Evolutionary conservation across 2,888 invertebrate genomes (phyloP).

Genomic region (Dolichopus griseipennis): DNA sequence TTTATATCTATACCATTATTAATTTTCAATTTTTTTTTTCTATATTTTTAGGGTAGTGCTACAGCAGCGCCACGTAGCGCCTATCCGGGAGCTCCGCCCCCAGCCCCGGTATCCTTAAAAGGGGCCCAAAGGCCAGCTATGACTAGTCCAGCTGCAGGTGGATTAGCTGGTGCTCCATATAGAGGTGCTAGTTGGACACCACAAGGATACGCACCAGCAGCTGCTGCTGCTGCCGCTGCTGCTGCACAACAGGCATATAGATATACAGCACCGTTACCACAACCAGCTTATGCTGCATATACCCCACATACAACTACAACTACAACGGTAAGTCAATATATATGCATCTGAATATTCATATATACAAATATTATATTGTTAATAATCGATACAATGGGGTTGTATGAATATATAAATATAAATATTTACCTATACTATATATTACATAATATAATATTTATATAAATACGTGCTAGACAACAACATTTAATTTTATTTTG

Average conservation of each 20-base stretch:
- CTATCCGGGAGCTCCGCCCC: slow-evolving; percentile 42
- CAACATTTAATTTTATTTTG: too few relatives aligned
- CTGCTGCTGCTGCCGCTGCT: slow-evolving; percentile 38
- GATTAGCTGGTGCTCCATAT: slow-evolving; percentile 42
- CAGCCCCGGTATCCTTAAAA: slow-evolving; percentile 42
- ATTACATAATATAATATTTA: too few relatives aligned
- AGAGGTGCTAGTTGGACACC: slow-evolving; percentile 44
- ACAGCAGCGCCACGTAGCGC: slow-evolving; percentile 39
- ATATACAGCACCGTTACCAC: slow-evolving; percentile 43
- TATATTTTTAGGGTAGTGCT: slow-evolving; percentile 32
- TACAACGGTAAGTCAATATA: slow-evolving; percentile 38
- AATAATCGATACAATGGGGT: too few relatives aligned
- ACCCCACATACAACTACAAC: slow-evolving; percentile 43
- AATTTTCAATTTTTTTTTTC: slow-evolving; percentile 10
- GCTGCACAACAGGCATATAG: slow-evolving; percentile 42
- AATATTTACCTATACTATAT: too few relatives aligned
- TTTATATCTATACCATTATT: too few relatives aligned
- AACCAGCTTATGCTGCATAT: slow-evolving; percentile 44
- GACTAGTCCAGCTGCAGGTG: slow-evolving; percentile 45
- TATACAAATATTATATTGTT: too few relatives aligned
- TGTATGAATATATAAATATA: too few relatives aligned
- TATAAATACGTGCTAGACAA: too few relatives aligned
- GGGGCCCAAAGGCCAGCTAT: slow-evolving; percentile 43
- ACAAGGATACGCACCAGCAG: slow-evolving; percentile 43
- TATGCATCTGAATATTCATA: too few relatives aligned